Base-by-base conservation (phyloP, 2,113 vertebrate species). In the Uropsilus gracilis region DNA sequence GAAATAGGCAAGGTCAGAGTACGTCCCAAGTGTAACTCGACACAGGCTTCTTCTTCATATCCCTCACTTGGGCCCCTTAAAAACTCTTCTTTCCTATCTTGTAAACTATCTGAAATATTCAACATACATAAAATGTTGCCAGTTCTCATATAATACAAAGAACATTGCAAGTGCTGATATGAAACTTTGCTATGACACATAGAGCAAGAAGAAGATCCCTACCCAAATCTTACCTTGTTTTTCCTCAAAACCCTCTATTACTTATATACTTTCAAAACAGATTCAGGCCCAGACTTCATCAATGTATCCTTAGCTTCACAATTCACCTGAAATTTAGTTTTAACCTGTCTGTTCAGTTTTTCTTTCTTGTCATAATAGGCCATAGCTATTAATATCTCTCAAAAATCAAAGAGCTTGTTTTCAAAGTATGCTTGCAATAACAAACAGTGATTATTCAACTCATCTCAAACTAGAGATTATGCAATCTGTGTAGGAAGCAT, bases 1-100 rank as follows among this genome's bases (percentile, higher is more conserved):
- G 9, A 13, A 48, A 8, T 5, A 6, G 18, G 9, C 2, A 18
- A 44, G n/a, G 39, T 8, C 1, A 3, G 34, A 11, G 39, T 6
- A 1, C 1, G 0, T 22, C 18, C 11, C 5, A 50, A 39, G 50
- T 3, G 30, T 42, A 61, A 48, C 8, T 20, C 30, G 24, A 6
- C 20, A 44, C 50, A 14, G 16, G 20, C n/a, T 55, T 34, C 12
- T 3, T 37, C 61, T 32, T 77, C 18, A 63, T 4, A 24, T 14
- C 9, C 11, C 4, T 34, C 28, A 13, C 22, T n/a, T n/a, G n/a
- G n/a, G n/a, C n/a, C n/a, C n/a, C n/a, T n/a, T n/a, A n/a, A n/a
- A 42, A 30, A 32, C 28, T 16, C 18, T 28, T n/a, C 42, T 84
- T 28, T 71, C 39, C 14, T 55, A 7, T 28, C 53, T 64, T 42